Evolutionary conservation across 2,113 vertebrate genomes (phyloP), one percentile per base, ranked within the genome.

Genomic region (Corythornis cristatus): DNA sequence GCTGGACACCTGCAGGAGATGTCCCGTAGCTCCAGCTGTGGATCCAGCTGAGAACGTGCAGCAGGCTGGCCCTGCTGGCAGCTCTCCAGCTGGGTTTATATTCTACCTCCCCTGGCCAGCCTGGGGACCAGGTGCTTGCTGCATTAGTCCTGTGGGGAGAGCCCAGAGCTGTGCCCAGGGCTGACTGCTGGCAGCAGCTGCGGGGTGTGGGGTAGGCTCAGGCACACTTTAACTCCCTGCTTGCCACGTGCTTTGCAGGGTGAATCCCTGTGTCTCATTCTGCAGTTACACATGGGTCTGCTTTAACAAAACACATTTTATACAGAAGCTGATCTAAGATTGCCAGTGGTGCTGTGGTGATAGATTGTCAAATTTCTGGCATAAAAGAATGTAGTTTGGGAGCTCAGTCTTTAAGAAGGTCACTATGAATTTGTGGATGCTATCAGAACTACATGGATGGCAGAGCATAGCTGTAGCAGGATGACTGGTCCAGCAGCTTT

Each of bases 121-220:
- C 67, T 77, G 50, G 91, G 77, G 82, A 51, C 89, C 91, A 95
- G 91, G 89, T 93, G 96, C 94, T 86, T 88, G 84, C 94, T 96
- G 95, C 95, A 74, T 96, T 96, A 96, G 95, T 89, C 92, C 84
- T 95, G 95, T 96, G 85, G 89, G 83, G 95, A 35, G 89, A 91
- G 67, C 81, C 86, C 53, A 50, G 84, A 93, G 93, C 87, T 93
- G 79, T 94, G 88, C 91, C 83, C 96, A 91, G 91, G 89, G 64
- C 75, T 94, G 95, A 95, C 89, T 93, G 96, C 94, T 89, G 95
- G 90, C 90, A 89, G 94, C 95, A 91, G 94, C 95, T 96, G 95
- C 74, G 84, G 81, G 81, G 11, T 87, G 95, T 81, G 84, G 81
- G 81, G 11, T 87, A 89, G 87, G 91, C 79, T 76, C 66, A 86